A percentile compares a stretch with the other conserved stretches of the same genome.
phyloP scores from a whole-genome alignment of 2,113 vertebrate genomes.

The Syngnathus floridae region DNA sequence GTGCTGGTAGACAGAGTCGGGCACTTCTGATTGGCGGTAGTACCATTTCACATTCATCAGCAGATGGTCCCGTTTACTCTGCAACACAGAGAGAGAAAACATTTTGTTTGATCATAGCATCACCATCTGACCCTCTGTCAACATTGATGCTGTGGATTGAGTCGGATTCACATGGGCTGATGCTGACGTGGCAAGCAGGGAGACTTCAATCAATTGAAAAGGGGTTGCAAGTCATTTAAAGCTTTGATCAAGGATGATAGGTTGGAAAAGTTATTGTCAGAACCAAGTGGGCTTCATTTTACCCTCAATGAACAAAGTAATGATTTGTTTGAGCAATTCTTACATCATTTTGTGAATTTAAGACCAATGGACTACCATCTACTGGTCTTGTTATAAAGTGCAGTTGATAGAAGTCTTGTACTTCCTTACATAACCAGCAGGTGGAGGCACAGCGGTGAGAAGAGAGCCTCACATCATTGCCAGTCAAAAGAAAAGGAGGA shows the following conservation, averaged over 20 bases:
- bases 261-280: neutral
- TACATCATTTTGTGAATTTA: neutral
- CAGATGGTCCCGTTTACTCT: slow-evolving; percentile 99
- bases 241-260: slow-evolving; percentile 64
- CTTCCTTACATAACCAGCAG: slow-evolving; percentile 58
- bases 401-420: slow-evolving; percentile 37
- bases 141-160: slow-evolving; percentile 29
- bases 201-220: slow-evolving; percentile 68
- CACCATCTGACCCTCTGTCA: slow-evolving; percentile 56
- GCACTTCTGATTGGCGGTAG: slow-evolving; percentile 99
- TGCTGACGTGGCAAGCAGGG: slow-evolving; percentile 56
- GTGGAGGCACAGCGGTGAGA: slow-evolving; percentile 80
- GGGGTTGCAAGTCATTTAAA: slow-evolving; percentile 65
- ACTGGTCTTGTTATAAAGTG: slow-evolving; percentile 42
- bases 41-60: slow-evolving; percentile 99
- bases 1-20: slow-evolving; percentile 98
- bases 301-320: slow-evolving; percentile 7
- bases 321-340: neutral
- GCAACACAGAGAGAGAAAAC: slow-evolving; percentile 57
- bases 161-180: slow-evolving; percentile 42
- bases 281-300: neutral
- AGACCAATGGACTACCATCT: slow-evolving; percentile 47
- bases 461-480: slow-evolving; percentile 34
- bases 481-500: slow-evolving; percentile 22
- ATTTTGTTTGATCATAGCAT: slow-evolving; percentile 61